A percentile compares a stretch with the other conserved stretches of the same genome.
Conservation (phyloP, 2,888 invertebrate species). For the Drosophila buzzatii region DNA sequence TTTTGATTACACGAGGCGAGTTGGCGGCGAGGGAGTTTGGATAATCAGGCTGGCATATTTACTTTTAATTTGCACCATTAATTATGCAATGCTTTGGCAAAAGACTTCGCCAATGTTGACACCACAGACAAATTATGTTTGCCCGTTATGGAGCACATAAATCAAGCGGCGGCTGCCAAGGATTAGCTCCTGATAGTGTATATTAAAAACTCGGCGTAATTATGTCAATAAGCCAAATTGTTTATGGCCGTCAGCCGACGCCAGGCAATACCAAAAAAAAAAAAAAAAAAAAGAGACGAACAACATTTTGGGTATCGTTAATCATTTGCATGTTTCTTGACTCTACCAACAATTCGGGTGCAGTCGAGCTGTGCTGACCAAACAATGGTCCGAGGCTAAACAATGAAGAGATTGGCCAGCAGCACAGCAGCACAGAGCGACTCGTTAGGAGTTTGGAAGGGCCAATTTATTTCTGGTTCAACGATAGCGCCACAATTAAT, state of each 20-base stretch:
- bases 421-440: conserved; percentile 14
- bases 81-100: conserved; percentile 63
- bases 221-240: conserved; percentile 77
- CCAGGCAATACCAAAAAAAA: neutral
- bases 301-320: conserved; percentile 60
- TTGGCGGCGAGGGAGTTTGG: conserved; percentile 13
- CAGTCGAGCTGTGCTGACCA: conserved; percentile 25
- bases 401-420: conserved; percentile 45
- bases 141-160: conserved; percentile 60
- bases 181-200: conserved; percentile 51
- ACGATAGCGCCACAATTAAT: conserved; percentile 60
- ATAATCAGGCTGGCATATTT: conserved; percentile 50
- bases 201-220: conserved; percentile 57
- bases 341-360: conserved; percentile 34
- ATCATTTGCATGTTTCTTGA: conserved; percentile 61
- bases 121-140: conserved; percentile 61
- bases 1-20: conserved; percentile 34
- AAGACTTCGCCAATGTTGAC: conserved; percentile 60
- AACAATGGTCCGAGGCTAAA: conserved; percentile 39
- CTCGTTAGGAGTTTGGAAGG: conserved; percentile 43
- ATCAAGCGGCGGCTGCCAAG: conserved; percentile 50
- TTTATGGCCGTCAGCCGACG: conserved; percentile 40
- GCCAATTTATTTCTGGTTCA: conserved; percentile 51
- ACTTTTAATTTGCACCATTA: conserved; percentile 72
- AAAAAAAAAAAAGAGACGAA: neutral